Base-by-base conservation (phyloP, 2,113 vertebrate genomes). In the Brachyistius frenatus region DNA sequence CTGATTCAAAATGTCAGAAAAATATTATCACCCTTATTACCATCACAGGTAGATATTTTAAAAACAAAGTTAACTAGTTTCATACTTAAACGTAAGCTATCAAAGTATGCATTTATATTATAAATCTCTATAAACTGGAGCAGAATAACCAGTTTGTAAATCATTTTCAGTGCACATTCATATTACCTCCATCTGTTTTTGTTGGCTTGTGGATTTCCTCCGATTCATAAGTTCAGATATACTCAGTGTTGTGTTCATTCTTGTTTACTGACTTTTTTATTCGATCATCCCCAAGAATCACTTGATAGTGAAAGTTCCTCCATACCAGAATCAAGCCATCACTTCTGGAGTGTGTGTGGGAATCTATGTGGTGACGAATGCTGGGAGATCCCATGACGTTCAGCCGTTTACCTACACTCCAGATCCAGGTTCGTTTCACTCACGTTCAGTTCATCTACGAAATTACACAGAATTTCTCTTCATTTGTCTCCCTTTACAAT, bases 391-490 rank as follows among this genome's bases (percentile, higher is more conserved):
- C 31, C 98, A 99, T 52, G 98, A 99, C 30, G 93, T 98, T 81
- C 98, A 99, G 72, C 93, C 96, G 41, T 99, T 99, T 80, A 98
- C 97, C 1, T 99, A 99, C 94, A 99, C 96, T 95, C 97, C 97
- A 91, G 96, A 99, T 54, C 87, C 95, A 95, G 95, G 98, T 99
- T 91, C 68, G 96, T 89, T 78, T 31, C 0, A 33, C 23, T 23
- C 23, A 23, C 23, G 35, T 58, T 5, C 1, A 0, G 61, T 76
- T 80, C 16, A 13, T 23, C 47, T 44, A 66, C 61, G 23, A 23
- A 23, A 23, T 64, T 23, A 54, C 37, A 47, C 7, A 23, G 23
- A 46, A 5, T 57, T 49, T 58, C 9, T 72, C 4, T 66, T 36
- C 3, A 23, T 72, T 3, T 32, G 11, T 49, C 7, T 31, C 3